These are phyloP conservation scores for Sinotaia quadrata DNA, from an alignment of 2,888 invertebrate species.

Conservation along the genomic window DNA sequence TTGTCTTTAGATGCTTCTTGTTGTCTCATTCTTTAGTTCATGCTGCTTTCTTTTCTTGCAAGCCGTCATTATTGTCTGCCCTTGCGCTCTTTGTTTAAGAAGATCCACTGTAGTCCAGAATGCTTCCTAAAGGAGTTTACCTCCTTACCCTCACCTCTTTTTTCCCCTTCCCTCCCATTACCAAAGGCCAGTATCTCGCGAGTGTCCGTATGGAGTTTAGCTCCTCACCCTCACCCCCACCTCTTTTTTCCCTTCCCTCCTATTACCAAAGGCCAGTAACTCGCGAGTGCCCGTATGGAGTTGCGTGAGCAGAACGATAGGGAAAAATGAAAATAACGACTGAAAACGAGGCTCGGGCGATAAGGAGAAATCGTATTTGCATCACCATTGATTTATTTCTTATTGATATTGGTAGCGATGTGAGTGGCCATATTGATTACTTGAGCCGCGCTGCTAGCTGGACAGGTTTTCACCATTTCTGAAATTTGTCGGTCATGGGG, in stretches of 20 bases:
- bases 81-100: slow-evolving; percentile 18
- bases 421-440: slow-evolving; percentile 23
- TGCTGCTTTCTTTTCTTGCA: too few species aligned
- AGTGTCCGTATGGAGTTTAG: too few species aligned
- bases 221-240: too few species aligned
- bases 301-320: slow-evolving; percentile 16
- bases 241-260: slow-evolving; percentile 24
- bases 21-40: too few species aligned
- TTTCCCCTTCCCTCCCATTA: too few species aligned
- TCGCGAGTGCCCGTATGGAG: slow-evolving; percentile 13
- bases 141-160: too few species aligned
- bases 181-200: too few species aligned
- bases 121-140: slow-evolving; percentile 26
- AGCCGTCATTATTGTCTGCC: slow-evolving; percentile 10
- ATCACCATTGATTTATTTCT: slow-evolving; percentile 30
- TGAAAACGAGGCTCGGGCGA: too few species aligned
- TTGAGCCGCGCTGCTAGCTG: slow-evolving; percentile 11
- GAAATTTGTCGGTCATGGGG: slow-evolving; percentile 29
- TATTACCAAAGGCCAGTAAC: slow-evolving; percentile 25
- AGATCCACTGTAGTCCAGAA: slow-evolving; percentile 21
- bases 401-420: slow-evolving; percentile 25
- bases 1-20: too few species aligned
- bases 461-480: slow-evolving; percentile 30
- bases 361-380: slow-evolving; percentile 29
- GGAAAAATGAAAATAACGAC: slow-evolving; percentile 13